Conservation (phyloP, 2,888 invertebrate species). For the Hyposoter dolosus region DNA sequence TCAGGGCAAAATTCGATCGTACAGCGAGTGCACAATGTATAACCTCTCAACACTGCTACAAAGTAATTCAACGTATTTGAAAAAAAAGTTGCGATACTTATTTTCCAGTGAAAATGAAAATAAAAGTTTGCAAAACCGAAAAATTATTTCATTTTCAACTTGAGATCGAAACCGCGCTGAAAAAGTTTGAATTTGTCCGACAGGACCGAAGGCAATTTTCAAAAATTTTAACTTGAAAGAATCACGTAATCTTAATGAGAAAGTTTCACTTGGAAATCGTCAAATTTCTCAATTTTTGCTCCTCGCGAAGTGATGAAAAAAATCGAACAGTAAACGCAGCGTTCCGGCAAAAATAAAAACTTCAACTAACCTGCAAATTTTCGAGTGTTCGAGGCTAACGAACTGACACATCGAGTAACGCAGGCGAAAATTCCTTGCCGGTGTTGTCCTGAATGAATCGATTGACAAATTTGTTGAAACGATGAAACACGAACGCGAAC, state of each 20-base stretch:
- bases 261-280: background rate
- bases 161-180: too few relatives aligned
- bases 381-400: background rate
- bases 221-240: background rate
- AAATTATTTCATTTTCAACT: too few relatives aligned
- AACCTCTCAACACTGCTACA: too few relatives aligned
- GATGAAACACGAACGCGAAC: background rate
- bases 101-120: too few relatives aligned
- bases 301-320: background rate
- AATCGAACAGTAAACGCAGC: background rate
- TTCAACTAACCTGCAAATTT: background rate
- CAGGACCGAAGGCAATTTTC: too few relatives aligned
- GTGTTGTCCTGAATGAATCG: background rate
- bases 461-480: background rate
- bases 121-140: too few relatives aligned
- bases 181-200: too few relatives aligned
- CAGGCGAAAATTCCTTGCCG: background rate
- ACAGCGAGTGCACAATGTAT: too few relatives aligned
- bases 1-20: too few relatives aligned
- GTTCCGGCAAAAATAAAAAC: background rate
- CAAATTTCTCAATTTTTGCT: background rate
- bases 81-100: too few relatives aligned
- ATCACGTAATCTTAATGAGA: background rate
- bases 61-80: too few relatives aligned
- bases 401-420: background rate